Evolutionary conservation across 2,113 vertebrate species (phyloP).

Genomic region (Turnix velox): DNA sequence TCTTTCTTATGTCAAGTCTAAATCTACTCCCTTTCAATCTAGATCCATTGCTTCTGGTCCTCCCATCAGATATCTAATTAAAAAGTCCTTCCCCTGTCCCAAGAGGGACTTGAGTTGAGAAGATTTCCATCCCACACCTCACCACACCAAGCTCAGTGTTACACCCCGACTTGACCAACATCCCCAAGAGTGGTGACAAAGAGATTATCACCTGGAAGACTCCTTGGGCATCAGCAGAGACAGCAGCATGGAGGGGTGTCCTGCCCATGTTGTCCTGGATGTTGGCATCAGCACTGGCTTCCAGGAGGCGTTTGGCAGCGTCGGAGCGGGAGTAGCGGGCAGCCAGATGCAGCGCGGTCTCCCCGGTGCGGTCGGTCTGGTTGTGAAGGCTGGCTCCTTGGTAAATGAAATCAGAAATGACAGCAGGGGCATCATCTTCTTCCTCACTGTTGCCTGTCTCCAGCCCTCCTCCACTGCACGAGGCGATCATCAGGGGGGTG

Average conservation of each 20-base stretch:
- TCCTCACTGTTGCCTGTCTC: constrained; percentile 95
- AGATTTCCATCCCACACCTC: rapidly evolving
- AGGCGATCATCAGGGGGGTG: constrained; percentile 97
- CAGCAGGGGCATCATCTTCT: constrained; percentile 90
- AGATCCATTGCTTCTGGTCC: too few species aligned
- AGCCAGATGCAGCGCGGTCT: constrained; percentile 92
- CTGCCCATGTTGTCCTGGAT: constrained; percentile 98
- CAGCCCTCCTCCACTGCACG: constrained; percentile 93
- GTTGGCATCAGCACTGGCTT: constrained; percentile 95
- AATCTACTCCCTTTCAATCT: too few species aligned
- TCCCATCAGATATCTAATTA: too few species aligned
- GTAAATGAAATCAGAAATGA: constrained; percentile 97
- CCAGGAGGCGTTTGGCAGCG: constrained; percentile 93
- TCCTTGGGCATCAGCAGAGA: constrained; percentile 92
- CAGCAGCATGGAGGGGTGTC: constrained; percentile 90
- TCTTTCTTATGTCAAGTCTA: too few species aligned
- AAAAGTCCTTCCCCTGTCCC: too few species aligned
- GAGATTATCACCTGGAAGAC: constrained; percentile 87
- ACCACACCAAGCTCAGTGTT: rapidly evolving
- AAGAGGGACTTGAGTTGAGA: rapidly evolving
- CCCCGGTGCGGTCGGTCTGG: constrained; percentile 95
- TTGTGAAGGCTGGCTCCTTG: constrained; percentile 96
- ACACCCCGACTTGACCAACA: too few species aligned
- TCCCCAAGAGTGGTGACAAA: rapidly evolving
- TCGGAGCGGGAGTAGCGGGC: constrained; percentile 96